These are phyloP conservation scores for Cacoxenus indagator DNA, from an alignment of 2,888 invertebrate species.

Conservation along the genomic window DNA sequence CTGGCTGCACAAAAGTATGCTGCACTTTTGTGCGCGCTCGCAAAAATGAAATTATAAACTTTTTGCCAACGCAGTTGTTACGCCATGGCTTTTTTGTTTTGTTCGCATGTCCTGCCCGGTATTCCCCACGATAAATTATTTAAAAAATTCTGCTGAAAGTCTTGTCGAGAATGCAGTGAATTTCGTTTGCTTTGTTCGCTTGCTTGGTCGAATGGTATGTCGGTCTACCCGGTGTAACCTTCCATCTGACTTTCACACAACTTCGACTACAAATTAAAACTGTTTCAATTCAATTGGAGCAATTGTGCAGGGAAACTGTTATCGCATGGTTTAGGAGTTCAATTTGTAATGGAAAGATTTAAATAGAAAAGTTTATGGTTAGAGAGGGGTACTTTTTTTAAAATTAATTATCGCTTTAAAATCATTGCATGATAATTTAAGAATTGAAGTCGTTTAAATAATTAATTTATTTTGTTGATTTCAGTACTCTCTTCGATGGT, in stretches of 20 bases:
- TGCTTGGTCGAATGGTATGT: neutral
- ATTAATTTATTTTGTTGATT: too few species aligned
- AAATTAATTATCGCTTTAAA: too few species aligned
- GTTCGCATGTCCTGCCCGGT: too few species aligned
- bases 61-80: neutral
- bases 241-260: conserved; percentile 1
- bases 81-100: neutral
- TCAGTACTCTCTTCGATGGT: too few species aligned
- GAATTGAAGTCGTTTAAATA: too few species aligned
- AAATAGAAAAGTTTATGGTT: too few species aligned
- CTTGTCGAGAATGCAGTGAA: conserved; percentile 1
- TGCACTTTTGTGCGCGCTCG: neutral
- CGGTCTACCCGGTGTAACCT: neutral
- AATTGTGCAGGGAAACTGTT: neutral
- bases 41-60: neutral
- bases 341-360: too few species aligned
- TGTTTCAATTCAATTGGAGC: conserved; percentile 5
- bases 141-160: neutral
- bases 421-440: too few species aligned
- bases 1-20: conserved; percentile 37
- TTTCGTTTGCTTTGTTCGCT: neutral
- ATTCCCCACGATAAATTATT: conserved; percentile 10
- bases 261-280: conserved; percentile 18
- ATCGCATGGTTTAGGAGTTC: too few species aligned
- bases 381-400: too few species aligned